These are phyloP conservation scores for Trematocara nigrifrons DNA, from an alignment of 2,113 vertebrate genomes.

Conservation along the genomic window DNA sequence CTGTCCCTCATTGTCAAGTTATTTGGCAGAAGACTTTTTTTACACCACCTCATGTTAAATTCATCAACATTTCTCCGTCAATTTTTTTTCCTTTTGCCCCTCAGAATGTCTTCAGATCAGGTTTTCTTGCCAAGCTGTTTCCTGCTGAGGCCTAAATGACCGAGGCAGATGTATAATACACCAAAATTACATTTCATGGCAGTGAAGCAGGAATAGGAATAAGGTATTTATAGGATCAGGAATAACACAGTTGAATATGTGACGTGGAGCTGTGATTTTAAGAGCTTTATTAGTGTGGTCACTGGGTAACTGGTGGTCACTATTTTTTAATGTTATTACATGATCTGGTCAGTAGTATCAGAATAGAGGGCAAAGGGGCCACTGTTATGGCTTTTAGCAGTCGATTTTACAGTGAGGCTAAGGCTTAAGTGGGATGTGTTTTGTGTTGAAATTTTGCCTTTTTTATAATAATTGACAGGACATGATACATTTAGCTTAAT, in stretches of 20 bases:
- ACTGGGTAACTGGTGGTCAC: not conserved
- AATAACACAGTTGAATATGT: slow-evolving; percentile 10
- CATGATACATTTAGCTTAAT: not conserved
- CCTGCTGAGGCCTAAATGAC: slow-evolving; percentile 53
- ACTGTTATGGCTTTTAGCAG: not conserved
- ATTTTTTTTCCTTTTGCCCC: slow-evolving; percentile 14
- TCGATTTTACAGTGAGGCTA: not conserved
- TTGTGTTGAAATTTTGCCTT: not conserved
- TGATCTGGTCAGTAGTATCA: not conserved
- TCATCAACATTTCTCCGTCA: slow-evolving; percentile 62
- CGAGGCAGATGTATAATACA: slow-evolving; percentile 48
- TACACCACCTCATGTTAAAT: slow-evolving; percentile 68
- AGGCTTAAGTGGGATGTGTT: not conserved
- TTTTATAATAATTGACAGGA: not conserved
- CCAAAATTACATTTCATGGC: slow-evolving; percentile 17
- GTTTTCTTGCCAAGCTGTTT: slow-evolving; percentile 54
- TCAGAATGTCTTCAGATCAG: slow-evolving; percentile 50
- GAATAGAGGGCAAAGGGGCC: not conserved
- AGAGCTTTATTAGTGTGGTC: not conserved
- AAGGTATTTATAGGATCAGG: slow-evolving; percentile 27
- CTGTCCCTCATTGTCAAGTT: slow-evolving; percentile 63
- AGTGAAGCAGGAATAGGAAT: not conserved
- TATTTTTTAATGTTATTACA: not conserved
- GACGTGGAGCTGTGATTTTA: not conserved
- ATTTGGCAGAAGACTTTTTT: slow-evolving; percentile 60